These are phyloP conservation scores for Trematomus loennbergii DNA, from an alignment of 2,113 vertebrate genomes.

Conservation along the genomic window DNA sequence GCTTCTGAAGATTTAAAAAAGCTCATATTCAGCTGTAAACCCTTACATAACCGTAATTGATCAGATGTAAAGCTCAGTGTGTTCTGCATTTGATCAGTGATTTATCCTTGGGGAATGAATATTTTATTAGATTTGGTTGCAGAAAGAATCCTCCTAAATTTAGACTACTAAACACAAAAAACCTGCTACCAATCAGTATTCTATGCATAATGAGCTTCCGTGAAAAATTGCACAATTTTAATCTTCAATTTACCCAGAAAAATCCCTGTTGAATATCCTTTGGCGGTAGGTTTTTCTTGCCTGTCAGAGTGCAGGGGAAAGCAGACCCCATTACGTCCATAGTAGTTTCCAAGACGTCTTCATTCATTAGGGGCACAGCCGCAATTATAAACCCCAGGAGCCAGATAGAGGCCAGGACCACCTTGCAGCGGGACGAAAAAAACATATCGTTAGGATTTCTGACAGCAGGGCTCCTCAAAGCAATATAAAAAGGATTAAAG, in stretches of 20 bases:
- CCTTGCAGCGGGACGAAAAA: slow-evolving; percentile 16
- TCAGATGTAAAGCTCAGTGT: neutral
- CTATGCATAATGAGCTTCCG: neutral
- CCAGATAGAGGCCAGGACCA: slow-evolving; percentile 84
- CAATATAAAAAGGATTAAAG: neutral
- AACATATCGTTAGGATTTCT: slow-evolving; percentile 20
- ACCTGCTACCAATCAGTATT: neutral
- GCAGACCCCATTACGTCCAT: slow-evolving; percentile 89
- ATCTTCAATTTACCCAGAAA: slow-evolving; percentile 86
- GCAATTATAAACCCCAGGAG: slow-evolving; percentile 86
- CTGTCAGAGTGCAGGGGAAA: slow-evolving; percentile 89
- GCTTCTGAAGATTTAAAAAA: neutral
- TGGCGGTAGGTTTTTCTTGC: slow-evolving; percentile 85
- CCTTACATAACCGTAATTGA: neutral
- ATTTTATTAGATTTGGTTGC: neutral
- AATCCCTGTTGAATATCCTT: slow-evolving; percentile 88
- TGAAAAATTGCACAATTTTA: neutral
- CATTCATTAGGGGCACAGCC: slow-evolving; percentile 84
- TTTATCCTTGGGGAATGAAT: neutral
- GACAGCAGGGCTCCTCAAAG: neutral
- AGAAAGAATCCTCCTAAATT: neutral
- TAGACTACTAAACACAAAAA: slow-evolving; percentile 1
- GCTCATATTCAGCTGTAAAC: neutral
- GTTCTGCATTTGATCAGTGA: neutral
- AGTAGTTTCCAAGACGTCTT: slow-evolving; percentile 89